These are phyloP conservation scores for Tragulus kanchil DNA, from an alignment of 2,113 vertebrate species.

Conservation along the genomic window DNA sequence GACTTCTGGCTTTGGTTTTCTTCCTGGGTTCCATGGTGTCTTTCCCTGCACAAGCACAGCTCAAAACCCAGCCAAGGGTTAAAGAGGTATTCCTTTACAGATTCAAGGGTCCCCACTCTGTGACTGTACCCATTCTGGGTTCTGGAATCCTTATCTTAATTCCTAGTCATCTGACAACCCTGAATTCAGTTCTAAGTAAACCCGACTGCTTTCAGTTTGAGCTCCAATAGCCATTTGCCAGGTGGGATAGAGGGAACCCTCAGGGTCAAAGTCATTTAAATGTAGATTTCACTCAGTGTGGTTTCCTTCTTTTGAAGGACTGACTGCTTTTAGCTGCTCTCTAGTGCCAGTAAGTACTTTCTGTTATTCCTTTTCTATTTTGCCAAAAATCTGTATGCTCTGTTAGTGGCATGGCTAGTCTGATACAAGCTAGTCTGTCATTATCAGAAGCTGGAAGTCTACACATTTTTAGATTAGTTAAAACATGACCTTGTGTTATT, in stretches of 20 bases:
- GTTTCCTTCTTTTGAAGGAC: not conserved
- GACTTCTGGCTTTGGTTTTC: not conserved
- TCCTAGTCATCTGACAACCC: not conserved
- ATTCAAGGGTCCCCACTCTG: not conserved
- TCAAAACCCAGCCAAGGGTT: not conserved
- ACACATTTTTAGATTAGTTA: not conserved
- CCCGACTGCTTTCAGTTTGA: not conserved
- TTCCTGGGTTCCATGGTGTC: not conserved
- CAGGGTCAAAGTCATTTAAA: not conserved
- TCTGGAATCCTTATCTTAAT: not conserved
- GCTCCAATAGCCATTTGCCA: not conserved
- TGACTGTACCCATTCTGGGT: not conserved
- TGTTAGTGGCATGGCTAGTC: not conserved
- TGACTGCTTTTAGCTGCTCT: not conserved
- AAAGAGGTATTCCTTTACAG: not conserved
- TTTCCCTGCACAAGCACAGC: not conserved
- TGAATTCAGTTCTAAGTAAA: not conserved
- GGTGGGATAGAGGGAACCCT: not conserved
- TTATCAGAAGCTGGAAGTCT: not conserved
- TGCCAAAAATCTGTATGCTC: not conserved
- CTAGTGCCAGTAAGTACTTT: not conserved
- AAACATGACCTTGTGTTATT: not conserved
- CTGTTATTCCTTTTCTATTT: not conserved
- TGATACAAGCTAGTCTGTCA: not conserved
- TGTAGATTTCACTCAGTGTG: not conserved